Evolutionary conservation across 2,888 invertebrate genomes (phyloP).

Genomic region (Cataglyphis albicans): DNA sequence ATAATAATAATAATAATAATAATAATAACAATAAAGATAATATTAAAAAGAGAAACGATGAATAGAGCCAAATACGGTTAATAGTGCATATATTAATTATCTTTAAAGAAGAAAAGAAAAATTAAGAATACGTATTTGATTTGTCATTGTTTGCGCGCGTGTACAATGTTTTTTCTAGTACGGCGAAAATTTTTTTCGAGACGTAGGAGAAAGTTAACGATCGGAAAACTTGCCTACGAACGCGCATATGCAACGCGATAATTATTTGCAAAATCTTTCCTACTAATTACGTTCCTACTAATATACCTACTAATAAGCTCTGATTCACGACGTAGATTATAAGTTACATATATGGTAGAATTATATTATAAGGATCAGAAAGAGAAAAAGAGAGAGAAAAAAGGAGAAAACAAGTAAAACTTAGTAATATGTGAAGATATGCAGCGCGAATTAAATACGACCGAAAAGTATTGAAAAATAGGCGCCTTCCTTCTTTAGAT

Average conservation of each 20-base stretch:
- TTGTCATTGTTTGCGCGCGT: slow-evolving; percentile 9
- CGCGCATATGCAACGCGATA: slow-evolving; percentile 45
- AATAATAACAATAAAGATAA: no score
- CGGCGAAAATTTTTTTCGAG: not conserved
- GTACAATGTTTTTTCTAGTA: not conserved
- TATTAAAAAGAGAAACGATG: no score
- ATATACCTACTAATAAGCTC: slow-evolving; percentile 77
- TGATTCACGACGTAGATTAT: slow-evolving; percentile 71
- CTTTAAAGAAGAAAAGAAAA: no score
- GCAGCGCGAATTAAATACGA: slow-evolving; percentile 51
- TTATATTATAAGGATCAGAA: not conserved
- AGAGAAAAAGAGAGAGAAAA: not conserved
- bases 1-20: no score
- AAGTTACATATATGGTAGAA: slow-evolving; percentile 55
- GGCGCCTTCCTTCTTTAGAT: not conserved
- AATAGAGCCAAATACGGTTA: no score
- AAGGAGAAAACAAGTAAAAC: slow-evolving; percentile 45
- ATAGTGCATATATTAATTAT: no score
- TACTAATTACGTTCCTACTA: slow-evolving; percentile 84
- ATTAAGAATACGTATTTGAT: not conserved
- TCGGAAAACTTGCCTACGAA: not conserved
- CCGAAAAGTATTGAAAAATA: slow-evolving; percentile 7
- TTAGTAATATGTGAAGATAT: slow-evolving; percentile 75
- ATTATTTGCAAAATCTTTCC: slow-evolving; percentile 81
- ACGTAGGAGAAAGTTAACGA: slow-evolving; percentile 18